Evolutionary conservation across 1,140 invertebrate genomes (phyloP), one percentile per base, ranked within the genome.

Genomic region (Euschistus heros): DNA sequence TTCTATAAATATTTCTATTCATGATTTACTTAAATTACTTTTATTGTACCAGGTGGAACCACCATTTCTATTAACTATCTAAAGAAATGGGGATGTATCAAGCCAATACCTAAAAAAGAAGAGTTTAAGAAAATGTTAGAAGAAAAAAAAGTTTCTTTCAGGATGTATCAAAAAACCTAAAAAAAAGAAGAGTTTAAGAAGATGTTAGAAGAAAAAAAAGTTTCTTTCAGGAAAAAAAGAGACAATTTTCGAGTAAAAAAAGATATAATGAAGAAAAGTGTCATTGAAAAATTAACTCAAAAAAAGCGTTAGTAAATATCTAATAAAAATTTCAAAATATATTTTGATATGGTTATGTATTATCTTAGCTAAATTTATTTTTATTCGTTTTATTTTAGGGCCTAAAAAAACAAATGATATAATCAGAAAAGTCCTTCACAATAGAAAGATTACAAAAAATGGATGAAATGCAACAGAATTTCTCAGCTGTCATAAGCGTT

Each of bases 11-110:
- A 52, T 18, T 63, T 13, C 14, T 46, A 63, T 24, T 15, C 15
- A 18, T 24, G 18, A 22, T 5, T 37, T 10, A 37, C 7, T 10
- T 37, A 1, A 37, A 37, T 52, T 55, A 24, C 7, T 68, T 68
- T 63, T 54, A 42, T 27, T 22, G 4, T 74, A 75, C 50, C 46
- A 80, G 84, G 83, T 72, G 86, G 84, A 27, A 88, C 87, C 22
- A 88, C 86, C 24, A 73, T 83, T 70, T 80, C 83, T 14, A 87
- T 90, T 62, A 85, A 82, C 64, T 85, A 82, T 70, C 74, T 89
- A 65, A 80, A 79, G 70, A 78, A 78, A 63, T 78, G 80, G 69
- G 87, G 86, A 17, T 85, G 82, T 72, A 85, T 90, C 63, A 84
- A 83, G 74, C 84, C 84, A 64, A 79, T 86, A 4, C 82, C 84